Base-by-base conservation (phyloP, 2,113 vertebrate species). In the Tetraodon nigroviridis region DNA sequence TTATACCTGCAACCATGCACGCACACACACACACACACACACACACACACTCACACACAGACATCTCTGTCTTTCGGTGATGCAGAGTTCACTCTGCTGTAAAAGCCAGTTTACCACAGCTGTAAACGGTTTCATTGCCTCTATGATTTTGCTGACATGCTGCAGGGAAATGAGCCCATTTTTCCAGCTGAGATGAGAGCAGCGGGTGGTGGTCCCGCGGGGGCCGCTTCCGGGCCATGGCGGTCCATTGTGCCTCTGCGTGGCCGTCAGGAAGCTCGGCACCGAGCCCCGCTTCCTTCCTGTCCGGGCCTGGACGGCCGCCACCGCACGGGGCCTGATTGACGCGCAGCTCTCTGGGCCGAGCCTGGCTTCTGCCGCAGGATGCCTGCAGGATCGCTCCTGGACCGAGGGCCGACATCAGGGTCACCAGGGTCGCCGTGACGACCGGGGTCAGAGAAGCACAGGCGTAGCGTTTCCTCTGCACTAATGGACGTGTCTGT, bases 201-300 rank as follows among this genome's bases (percentile, higher is more conserved):
- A 68, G 75, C 51, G 68, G 75, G 48, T 40, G 44, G 75, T 13
- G 69, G 42, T 44, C 77, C 78, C 70, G 45, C 1, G 44, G 58
- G 65, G 78, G 51, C 52, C 44, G 17, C 41, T 55, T 46, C 62
- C 54, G 51, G 41, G 54, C 69, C 44, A 59, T 52, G 45, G 21
- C 62, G 18, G 61, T 53, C 85, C 51, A 86, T 87, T 90, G 86
- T 88, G 83, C 76, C 50, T 75, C 62, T 67, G 71, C 55, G 79
- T 63, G 75, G 72, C 74, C 70, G 79, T 84, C 88, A 90, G 89
- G 87, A 90, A 86, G 85, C 67, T 78, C 83, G 88, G 81, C 82
- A 56, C 21, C 20, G 76, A 75, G 75, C 68, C 44, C 53, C 8
- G 58, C 82, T 90, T 88, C 84, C 85, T 90, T 84, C 85, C 77